Evolutionary conservation across 2,888 invertebrate genomes (phyloP), one percentile per base, ranked within the genome.

Genomic region (Leptinotarsa haldemani): DNA sequence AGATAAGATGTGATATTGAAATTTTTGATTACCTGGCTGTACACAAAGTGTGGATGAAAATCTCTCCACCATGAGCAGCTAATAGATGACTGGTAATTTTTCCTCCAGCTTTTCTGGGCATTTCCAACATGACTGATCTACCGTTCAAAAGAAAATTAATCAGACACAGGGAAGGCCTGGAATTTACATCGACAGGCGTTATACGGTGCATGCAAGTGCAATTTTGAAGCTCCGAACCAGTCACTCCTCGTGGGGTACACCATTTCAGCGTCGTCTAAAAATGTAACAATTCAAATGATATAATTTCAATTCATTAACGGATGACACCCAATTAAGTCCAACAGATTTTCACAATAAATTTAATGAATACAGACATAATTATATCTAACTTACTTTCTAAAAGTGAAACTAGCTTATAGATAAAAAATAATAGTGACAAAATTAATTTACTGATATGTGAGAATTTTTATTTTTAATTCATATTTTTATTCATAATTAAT

Each of bases 131-230:
- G 16, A 97, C 96, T 0, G 95, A 95, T n/a, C 96, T 90, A 13
- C 98, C 98, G 84, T 95, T 96, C 0, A 98, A 90, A n/a, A 99
- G 89, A 88, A 99, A 99, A 88, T 98, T 98, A 65, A 98, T 99
- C 69, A 99, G 90, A 86, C 99, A 99, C 0, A 98, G 96, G 0
- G 98, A 98, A 0, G 99, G 99, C 0, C 99, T 91, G 22, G 97
- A 97, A 80, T 97, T 98, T 0, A 98, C 97, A 88, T 98, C 97
- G 0, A 97, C 96, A 0, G 98, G 98, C 0, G 98, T 98, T 30
- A 98, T 96, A 75, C 97, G 90, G 88, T 94, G 94, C 87, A 97
- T 94, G 0, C 94, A 94, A 0, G 95, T 93, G 83, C 94, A 95
- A 84, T 94, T 95, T 88, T 91, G 96, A 88, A 91, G 92, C 88